Evolutionary conservation across 2,113 vertebrate genomes (phyloP).

Genomic region (Eurypyga helias): DNA sequence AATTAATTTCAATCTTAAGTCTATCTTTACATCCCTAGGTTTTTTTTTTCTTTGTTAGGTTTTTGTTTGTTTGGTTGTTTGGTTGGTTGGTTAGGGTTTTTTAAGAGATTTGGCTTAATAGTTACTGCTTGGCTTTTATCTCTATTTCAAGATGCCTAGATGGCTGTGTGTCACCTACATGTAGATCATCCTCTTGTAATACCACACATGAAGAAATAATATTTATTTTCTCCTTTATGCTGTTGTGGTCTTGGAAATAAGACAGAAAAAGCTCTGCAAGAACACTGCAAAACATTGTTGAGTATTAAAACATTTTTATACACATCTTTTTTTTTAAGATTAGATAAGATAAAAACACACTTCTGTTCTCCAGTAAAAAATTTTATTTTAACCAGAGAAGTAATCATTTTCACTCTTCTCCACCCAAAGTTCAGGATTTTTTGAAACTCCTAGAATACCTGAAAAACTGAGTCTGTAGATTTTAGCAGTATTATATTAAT

Average conservation of each 20-base stretch:
- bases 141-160: not conserved
- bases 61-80: too few species aligned
- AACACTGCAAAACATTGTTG: not conserved
- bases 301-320: not conserved
- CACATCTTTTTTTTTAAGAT: not conserved
- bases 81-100: too few species aligned
- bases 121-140: not conserved
- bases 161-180: not conserved
- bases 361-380: not conserved
- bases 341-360: not conserved
- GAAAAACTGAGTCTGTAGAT: not conserved
- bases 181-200: not conserved
- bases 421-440: not conserved
- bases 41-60: not conserved
- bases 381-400: not conserved
- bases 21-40: not conserved
- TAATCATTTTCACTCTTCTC: not conserved
- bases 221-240: not conserved
- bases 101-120: not conserved
- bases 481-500: not conserved
- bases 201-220: not conserved
- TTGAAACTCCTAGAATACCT: not conserved
- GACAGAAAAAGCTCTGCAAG: not conserved
- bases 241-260: not conserved
- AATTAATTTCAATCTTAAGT: not conserved